Evolutionary conservation across 2,113 vertebrate species (phyloP), one percentile per base, ranked within the genome.

Genomic region (Gobio gobio): DNA sequence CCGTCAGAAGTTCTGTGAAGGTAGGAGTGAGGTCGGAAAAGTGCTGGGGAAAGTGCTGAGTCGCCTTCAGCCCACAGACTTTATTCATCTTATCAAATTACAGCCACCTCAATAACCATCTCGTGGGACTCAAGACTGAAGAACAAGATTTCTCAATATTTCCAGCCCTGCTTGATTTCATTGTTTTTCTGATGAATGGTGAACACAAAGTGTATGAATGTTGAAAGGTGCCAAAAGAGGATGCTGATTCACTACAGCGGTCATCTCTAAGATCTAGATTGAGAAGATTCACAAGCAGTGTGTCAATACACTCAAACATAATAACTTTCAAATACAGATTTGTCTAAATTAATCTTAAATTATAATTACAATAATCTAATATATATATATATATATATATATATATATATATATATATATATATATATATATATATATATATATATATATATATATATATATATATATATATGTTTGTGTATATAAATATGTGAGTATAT

Each of bases 11-110:
- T 89, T 90, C 59, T 89, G 66, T 77, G 78, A 81, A 84, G 87
- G 87, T 83, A 84, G 87, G 78, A 80, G 87, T 83, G 87, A 82
- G 87, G 88, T 81, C 74, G 64, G 83, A 83, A 88, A 82, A 87
- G 84, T 79, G 56, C 16, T 20, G 88, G 74, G 66, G 86, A 88
- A 92, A 93, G 78, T 91, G 93, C 92, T 90, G 89, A 94, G 87
- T 86, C 54, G 86, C 84, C 82, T 86, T 76, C 88, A 86, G 87
- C 85, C 87, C 78, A 47, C 91, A 87, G 88, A 88, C 86, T 87
- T 88, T 88, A 91, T 91, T 91, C 88, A 89, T 80, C 83, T 90
- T 89, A 92, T 90, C 90, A 92, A 92, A 90, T 94, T 92, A 90
- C 83, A 90, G 88, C 80, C 78, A 89, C 87, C 83, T 86, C 82